These are phyloP conservation scores for Cryptophagus acutangulus DNA, from an alignment of 2,888 invertebrate species.

Conservation along the genomic window DNA sequence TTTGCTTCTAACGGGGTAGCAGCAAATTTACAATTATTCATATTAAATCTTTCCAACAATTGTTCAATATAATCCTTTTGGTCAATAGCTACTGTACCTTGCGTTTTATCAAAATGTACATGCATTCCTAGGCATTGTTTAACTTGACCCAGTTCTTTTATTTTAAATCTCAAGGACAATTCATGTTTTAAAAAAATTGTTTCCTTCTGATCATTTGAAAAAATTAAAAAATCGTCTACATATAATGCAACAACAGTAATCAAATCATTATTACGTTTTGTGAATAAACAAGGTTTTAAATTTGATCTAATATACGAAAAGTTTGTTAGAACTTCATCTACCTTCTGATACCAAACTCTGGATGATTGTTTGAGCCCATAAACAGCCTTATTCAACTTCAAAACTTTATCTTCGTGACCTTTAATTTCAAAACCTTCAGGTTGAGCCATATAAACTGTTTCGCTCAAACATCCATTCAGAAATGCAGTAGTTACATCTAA, in stretches of 20 bases:
- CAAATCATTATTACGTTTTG: too few species aligned
- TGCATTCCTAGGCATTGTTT: constrained; percentile 28
- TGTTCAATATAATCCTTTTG: constrained; percentile 28
- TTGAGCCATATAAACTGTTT: constrained; percentile 9
- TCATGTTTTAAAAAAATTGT: constrained; percentile 13
- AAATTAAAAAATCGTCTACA: constrained; percentile 30
- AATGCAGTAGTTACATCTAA: constrained; percentile 10
- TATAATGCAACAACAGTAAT: constrained; percentile 21
- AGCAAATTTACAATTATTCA: constrained; percentile 29
- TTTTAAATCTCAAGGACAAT: constrained; percentile 21
- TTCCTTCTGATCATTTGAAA: constrained; percentile 16
- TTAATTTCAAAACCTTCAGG: constrained; percentile 9
- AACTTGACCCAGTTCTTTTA: constrained; percentile 25
- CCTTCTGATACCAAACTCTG: constrained; percentile 6
- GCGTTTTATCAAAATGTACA: constrained; percentile 14
- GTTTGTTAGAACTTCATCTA: not conserved
- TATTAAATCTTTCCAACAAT: constrained; percentile 27
- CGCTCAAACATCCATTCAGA: constrained; percentile 10
- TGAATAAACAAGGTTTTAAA: not conserved
- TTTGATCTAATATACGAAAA: too few species aligned
- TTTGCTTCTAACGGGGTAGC: too few species aligned
- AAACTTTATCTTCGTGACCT: constrained; percentile 4
- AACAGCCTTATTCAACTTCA: constrained; percentile 8
- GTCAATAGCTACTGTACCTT: constrained; percentile 15
- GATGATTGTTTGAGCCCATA: constrained; percentile 12